Base-by-base conservation (phyloP, 2,113 vertebrate species). In the Onychostoma macrolepis region DNA sequence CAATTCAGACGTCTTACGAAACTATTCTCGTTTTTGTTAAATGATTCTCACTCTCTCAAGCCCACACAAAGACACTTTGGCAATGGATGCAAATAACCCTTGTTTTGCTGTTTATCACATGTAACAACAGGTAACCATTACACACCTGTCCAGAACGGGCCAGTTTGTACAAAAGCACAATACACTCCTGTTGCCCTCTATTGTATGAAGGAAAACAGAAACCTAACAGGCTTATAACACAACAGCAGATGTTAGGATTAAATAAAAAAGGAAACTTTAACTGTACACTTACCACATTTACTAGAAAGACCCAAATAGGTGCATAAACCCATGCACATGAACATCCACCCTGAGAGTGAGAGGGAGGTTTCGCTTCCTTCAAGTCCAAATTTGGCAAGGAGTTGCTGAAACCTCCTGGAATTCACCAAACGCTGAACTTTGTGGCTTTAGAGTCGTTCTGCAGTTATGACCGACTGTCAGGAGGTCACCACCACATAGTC, bases 401-500 rank as follows among this genome's bases (percentile, higher is more conserved):
- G 61, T 30, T 2, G 28, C 21, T 26, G 72, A 69, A 86, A 67
- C 41, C 43, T 77, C 26, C n/a, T 74, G 48, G 50, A 87, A 84
- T 87, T 86, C 87, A 83, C 17, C 33, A 43, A 65, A 30, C 30
- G 45, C 41, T 56, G 24, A 28, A 82, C 82, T 85, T 71, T 85
- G 71, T 82, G 48, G 45, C 83, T 85, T 77, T 28, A 12, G 33
- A 77, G 80, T 41, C 17, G n/a, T 80, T 86, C 43, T 28, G 63
- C 26, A 41, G 74, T 21, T 77, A 58, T 87, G 80, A 76, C 63
- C n/a, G 56, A 67, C 50, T 69, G 88, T 90, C 89, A 90, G 89
- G 74, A 88, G 89, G 88, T 89, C 86, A 87, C 45, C 58, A 79
- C 53, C 71, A 50, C 53, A 67, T 84, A 43, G 71, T 90, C 89